Conservation (phyloP, 1,140 invertebrate genomes). For the Tetragonula clypearis region DNA sequence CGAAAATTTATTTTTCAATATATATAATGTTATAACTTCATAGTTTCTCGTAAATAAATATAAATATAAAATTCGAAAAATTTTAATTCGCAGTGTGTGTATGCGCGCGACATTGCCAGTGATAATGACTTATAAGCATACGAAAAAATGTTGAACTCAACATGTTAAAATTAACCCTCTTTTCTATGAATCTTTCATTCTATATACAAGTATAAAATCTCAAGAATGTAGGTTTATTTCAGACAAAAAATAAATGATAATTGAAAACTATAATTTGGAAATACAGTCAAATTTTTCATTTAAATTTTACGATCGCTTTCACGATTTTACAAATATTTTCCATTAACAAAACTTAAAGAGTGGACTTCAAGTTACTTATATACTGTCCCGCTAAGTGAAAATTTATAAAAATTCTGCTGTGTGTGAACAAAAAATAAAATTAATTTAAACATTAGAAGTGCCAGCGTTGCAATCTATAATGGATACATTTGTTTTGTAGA, state of each 20-base stretch:
- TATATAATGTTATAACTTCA: no score
- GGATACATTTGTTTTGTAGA: constrained; percentile 76
- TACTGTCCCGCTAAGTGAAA: no score
- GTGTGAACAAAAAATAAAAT: background rate
- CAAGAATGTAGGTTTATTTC: background rate
- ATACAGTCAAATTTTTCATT: background rate
- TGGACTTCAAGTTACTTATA: background rate
- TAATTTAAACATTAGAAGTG: background rate
- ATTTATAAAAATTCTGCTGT: background rate
- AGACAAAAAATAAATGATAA: background rate
- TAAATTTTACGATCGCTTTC: background rate
- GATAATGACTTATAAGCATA: no score
- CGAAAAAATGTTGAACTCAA: no score
- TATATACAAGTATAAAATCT: background rate
- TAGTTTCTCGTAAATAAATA: no score
- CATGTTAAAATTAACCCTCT: no score
- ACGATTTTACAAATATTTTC: no score
- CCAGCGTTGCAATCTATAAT: background rate
- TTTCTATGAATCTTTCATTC: no score
- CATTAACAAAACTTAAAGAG: background rate
- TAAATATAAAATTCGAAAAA: no score
- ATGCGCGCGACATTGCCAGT: no score
- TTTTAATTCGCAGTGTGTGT: no score
- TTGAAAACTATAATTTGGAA: background rate
- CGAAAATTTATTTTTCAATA: no score